Percentiles rank a stretch among this genome's conserved stretches.
Evolutionary conservation across 2,888 invertebrate species (phyloP).

Genomic region (Ypsolopha sequella): DNA sequence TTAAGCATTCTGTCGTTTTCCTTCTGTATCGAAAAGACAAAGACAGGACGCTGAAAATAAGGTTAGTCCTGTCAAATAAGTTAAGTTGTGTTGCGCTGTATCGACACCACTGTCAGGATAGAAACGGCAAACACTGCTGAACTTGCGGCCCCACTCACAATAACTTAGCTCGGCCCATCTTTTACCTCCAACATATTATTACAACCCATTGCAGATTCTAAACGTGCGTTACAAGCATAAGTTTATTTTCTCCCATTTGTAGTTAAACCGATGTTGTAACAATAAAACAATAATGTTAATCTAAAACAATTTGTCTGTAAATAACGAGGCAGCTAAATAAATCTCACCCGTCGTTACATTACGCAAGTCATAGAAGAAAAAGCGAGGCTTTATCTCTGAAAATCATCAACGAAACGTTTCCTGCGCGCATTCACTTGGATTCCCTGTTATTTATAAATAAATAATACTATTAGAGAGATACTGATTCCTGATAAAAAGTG

Average conservation of each 20-base stretch:
- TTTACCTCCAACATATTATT: not conserved
- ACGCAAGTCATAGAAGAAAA: constrained; percentile 40
- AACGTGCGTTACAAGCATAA: not conserved
- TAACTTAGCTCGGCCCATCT: not conserved
- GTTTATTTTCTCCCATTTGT: not conserved
- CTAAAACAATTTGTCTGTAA: constrained; percentile 33
- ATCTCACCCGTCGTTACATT: constrained; percentile 42
- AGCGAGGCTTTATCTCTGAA: constrained; percentile 49
- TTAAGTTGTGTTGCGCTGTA: no score
- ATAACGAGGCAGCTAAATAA: constrained; percentile 32
- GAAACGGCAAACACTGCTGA: not conserved
- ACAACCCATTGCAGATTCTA: not conserved
- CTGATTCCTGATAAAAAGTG: constrained; percentile 70
- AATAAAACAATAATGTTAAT: constrained; percentile 19
- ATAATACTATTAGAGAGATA: constrained; percentile 71
- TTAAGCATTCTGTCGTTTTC: no score
- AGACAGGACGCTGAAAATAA: no score
- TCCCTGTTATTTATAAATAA: constrained; percentile 69
- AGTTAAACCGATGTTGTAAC: not conserved
- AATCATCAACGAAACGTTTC: constrained; percentile 55
- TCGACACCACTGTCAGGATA: no score
- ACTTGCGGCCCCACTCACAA: not conserved
- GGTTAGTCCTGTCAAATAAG: no score
- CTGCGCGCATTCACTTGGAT: constrained; percentile 63
- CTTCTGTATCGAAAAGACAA: no score